Conservation (phyloP, 2,113 vertebrate genomes). For the Carassius auratus region DNA sequence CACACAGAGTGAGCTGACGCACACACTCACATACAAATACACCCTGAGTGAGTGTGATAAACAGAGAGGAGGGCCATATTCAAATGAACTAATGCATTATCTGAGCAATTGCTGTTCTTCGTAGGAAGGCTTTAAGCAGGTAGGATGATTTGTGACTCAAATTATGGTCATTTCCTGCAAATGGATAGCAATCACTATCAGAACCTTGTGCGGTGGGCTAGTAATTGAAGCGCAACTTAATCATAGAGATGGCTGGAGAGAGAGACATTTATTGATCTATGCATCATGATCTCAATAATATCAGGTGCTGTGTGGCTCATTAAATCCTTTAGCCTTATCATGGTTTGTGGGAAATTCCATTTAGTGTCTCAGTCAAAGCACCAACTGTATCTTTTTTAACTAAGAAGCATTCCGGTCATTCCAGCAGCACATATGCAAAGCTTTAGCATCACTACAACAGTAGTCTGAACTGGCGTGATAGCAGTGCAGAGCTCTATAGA, state of each 20-base stretch:
- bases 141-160: conserved; percentile 43
- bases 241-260: conserved; percentile 17
- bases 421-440: not conserved
- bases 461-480: not conserved
- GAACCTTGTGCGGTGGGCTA: conserved; percentile 29
- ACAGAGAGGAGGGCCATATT: conserved; percentile 11
- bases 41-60: not conserved
- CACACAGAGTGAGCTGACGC: not conserved
- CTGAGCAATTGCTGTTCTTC: not conserved
- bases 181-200: conserved; percentile 54
- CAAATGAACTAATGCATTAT: conserved; percentile 18
- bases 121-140: not conserved
- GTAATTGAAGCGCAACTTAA: conserved; percentile 46
- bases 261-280: conserved; percentile 33
- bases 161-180: conserved; percentile 58
- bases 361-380: not conserved
- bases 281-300: conserved; percentile 29
- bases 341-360: not conserved
- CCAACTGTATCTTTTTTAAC: not conserved
- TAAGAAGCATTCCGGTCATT: not conserved
- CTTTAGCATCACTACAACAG: not conserved
- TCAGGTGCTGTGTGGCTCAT: conserved; percentile 26
- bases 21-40: not conserved
- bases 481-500: not conserved
- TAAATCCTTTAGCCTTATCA: not conserved